Evolutionary conservation across 2,113 vertebrate species (phyloP).

Genomic region (Hypanus sabinus): DNA sequence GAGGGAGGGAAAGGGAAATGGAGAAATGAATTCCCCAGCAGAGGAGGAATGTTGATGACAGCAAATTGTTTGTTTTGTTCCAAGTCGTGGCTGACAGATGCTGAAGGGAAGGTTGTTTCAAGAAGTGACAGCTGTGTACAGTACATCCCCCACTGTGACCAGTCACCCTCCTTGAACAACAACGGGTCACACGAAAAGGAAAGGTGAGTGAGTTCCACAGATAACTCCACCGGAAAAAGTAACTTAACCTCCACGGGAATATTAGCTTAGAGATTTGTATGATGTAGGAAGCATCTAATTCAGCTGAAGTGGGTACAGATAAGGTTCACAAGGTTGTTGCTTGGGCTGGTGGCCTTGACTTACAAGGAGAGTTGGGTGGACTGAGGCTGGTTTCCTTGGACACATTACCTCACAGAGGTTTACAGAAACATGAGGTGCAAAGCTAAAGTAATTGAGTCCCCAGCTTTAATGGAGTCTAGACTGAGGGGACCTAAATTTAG

Average conservation of each 20-base stretch:
- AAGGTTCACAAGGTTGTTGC: no score
- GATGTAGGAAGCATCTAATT: neutral
- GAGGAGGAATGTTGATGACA: neutral
- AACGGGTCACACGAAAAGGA: slow-evolving; percentile 62
- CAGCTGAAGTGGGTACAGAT: no score
- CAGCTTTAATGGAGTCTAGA: no score
- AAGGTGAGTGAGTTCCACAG: slow-evolving; percentile 52
- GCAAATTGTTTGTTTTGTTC: neutral
- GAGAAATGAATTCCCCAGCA: neutral
- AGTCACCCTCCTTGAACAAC: slow-evolving; percentile 55
- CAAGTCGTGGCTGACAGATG: slow-evolving; percentile 72
- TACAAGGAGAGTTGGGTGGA: no score
- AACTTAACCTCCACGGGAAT: neutral
- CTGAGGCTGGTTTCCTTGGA: no score
- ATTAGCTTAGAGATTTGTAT: neutral
- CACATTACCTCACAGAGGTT: no score
- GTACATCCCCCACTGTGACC: slow-evolving; percentile 51
- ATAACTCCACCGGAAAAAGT: neutral
- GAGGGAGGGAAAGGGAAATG: neutral
- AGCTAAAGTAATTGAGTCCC: no score
- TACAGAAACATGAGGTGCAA: no score
- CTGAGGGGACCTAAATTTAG: no score
- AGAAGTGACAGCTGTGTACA: slow-evolving; percentile 59
- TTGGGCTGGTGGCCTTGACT: no score
- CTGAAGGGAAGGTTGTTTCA: slow-evolving; percentile 56